Conservation (phyloP, 2,113 vertebrate genomes). For the Apaloderma vittatum region DNA sequence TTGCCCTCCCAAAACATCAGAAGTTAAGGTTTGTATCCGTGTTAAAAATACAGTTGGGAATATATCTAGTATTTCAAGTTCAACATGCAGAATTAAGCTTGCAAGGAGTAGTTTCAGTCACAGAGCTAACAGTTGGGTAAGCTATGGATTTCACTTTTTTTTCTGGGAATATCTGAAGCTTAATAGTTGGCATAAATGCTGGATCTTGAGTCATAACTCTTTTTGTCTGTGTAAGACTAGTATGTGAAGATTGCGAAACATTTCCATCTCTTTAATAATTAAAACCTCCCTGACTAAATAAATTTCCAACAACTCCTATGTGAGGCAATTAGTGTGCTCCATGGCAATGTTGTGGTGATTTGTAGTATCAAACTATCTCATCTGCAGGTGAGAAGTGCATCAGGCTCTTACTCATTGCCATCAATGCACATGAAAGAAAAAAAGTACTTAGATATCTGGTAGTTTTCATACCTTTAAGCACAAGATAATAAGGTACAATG, state of each 20-base stretch:
- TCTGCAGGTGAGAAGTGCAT: background rate
- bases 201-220: background rate
- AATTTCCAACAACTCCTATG: background rate
- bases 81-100: background rate
- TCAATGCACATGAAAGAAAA: background rate
- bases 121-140: background rate
- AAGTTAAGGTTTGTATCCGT: background rate
- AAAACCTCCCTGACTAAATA: background rate
- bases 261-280: background rate
- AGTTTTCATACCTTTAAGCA: background rate
- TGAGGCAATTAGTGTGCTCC: background rate
- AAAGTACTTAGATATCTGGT: background rate
- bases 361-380: background rate
- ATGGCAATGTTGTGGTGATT: background rate
- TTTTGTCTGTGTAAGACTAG: background rate
- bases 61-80: background rate
- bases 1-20: background rate
- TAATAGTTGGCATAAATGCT: background rate
- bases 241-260: background rate
- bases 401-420: background rate
- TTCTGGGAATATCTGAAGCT: background rate
- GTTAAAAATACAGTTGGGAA: background rate
- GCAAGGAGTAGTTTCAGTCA: background rate
- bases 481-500: background rate
- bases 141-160: background rate